Base-by-base conservation (phyloP, 2,113 vertebrate genomes). In the Polypterus bichir region DNA sequence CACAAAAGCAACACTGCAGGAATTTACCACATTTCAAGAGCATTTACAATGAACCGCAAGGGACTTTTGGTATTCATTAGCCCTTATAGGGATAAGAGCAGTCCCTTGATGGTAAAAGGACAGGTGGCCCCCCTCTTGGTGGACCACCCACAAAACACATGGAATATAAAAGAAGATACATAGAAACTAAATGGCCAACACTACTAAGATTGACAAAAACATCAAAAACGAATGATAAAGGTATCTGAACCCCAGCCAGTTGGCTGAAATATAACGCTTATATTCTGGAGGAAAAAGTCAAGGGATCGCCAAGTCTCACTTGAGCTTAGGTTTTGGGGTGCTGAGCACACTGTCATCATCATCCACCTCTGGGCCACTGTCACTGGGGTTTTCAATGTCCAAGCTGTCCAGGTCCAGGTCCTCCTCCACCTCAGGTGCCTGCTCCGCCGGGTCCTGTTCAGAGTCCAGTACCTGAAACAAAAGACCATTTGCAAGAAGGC, bases 341-440 rank as follows among this genome's bases (percentile, higher is more conserved):
- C 94, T 97, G 66, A 96, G 86, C 59, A 97, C 92, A 1, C 95
- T 98, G 81, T 97, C 95, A 0, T 98, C 95, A 0, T 98, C 95
- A 9, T 98, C 95, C 78, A 97, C 86, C 63, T 98, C 95, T 0
- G 94, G 93, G 6, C 93, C 91, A 0, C 94, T 97, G 82, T 98
- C 94, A 1, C 95, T 98, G 52, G 93, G 92, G 72, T 97, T 92
- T 73, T 97, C 94, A 62, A 97, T 89, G 65, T 98, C 95, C 70
- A 98, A 74, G 0, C 92, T 93, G 69, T 98, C 93, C 46, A 97
- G 88, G 51, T 97, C 83, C 70, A 97, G 79, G 64, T 95, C 94
- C 73, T 97, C 95, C 73, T 97, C 94, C 53, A 83, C 92, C 73
- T 97, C 94, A 0, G 88, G 91, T 6, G 91, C 84, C 0, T 89